Conservation (phyloP, 2,113 vertebrate species). For the Ellobius talpinus region DNA sequence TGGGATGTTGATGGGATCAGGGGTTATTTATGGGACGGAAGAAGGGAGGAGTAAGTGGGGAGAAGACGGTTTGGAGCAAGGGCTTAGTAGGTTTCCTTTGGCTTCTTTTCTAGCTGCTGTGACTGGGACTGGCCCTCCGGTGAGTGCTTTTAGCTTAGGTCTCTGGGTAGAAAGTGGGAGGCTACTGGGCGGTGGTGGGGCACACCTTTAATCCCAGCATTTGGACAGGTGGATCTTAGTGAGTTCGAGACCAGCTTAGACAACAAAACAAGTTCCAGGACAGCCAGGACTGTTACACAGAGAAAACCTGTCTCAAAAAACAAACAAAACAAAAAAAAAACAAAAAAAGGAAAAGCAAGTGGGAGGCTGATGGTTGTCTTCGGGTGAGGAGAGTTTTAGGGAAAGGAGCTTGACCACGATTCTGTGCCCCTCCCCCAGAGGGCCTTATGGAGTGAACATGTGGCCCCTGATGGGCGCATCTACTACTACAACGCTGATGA, state of each 20-base stretch:
- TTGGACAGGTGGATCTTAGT: too few relatives aligned
- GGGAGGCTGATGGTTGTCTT: neutral
- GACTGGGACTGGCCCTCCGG: conserved; percentile 76
- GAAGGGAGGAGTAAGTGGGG: conserved; percentile 73
- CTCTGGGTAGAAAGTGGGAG: conserved; percentile 49
- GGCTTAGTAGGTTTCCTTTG: conserved; percentile 63
- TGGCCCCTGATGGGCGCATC: conserved; percentile 85
- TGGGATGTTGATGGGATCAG: conserved; percentile 76
- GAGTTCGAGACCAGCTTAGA: too few relatives aligned
- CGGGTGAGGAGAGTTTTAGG: conserved; percentile 52
- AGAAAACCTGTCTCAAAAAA: too few relatives aligned
- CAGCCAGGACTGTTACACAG: too few relatives aligned
- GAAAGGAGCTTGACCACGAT: conserved; percentile 47
- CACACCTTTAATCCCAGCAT: too few relatives aligned
- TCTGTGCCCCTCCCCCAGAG: conserved; percentile 75
- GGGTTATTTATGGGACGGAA: conserved; percentile 69
- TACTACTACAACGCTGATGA: conserved; percentile 87
- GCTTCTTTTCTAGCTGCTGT: conserved; percentile 81
- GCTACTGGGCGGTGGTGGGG: neutral
- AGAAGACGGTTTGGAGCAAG: conserved; percentile 29
- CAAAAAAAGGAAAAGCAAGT: neutral
- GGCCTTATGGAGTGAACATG: conserved; percentile 87
- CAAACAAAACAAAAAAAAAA: too few relatives aligned
- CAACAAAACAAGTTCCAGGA: too few relatives aligned
- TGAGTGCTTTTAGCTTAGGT: conserved; percentile 65